Conservation (phyloP, 2,797 vertebrate species). For the Gambelia wislizenii region DNA sequence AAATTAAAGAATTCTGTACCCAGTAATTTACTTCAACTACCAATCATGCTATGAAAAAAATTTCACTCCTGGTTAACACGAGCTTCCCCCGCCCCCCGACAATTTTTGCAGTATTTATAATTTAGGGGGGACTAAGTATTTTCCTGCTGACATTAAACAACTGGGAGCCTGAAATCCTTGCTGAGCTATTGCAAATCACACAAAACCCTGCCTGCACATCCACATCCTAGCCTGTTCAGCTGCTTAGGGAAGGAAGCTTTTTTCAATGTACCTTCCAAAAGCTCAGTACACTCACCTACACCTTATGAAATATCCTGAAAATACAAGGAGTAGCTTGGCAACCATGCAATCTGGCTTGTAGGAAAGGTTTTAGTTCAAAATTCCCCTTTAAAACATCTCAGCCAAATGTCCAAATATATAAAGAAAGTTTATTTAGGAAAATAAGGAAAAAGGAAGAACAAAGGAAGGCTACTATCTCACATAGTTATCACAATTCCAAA, state of each 20-base stretch:
- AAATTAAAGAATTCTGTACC: neutral
- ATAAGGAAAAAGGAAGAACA: neutral
- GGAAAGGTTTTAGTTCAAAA: neutral
- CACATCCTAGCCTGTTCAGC: neutral
- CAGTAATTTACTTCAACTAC: neutral
- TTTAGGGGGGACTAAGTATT: neutral
- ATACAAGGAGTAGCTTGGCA: neutral
- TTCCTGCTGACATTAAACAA: neutral
- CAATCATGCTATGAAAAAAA: neutral
- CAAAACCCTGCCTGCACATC: neutral
- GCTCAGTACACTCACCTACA: neutral
- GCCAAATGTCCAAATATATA: neutral
- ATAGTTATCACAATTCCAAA: neutral
- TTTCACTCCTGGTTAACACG: neutral
- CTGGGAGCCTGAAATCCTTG: neutral
- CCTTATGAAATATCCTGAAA: neutral
- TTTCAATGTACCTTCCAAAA: neutral
- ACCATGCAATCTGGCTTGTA: neutral
- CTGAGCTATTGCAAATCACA: neutral
- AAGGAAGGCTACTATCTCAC: neutral
- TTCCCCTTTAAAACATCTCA: neutral
- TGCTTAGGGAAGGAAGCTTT: neutral
- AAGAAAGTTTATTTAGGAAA: neutral
- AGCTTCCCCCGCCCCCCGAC: neutral
- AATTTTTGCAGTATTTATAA: neutral